These are phyloP conservation scores for Dipodomys merriami DNA, from an alignment of 2,113 vertebrate species.

Conservation along the genomic window DNA sequence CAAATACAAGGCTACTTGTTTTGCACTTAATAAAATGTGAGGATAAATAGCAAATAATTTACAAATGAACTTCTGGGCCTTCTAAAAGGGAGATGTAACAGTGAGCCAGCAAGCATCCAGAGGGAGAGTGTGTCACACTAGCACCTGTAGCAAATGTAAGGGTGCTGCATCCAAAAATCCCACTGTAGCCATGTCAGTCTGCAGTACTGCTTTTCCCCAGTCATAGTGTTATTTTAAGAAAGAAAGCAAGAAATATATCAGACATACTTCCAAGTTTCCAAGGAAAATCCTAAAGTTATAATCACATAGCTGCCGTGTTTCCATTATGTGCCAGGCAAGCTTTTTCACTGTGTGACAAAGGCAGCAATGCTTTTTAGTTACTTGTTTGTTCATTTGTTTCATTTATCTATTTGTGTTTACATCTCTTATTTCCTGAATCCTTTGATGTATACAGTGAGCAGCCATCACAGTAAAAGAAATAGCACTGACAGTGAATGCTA, in stretches of 20 bases:
- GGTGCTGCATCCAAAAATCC: neutral
- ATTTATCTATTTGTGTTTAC: conserved; percentile 45
- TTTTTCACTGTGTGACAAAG: conserved; percentile 7
- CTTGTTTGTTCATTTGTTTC: conserved; percentile 2
- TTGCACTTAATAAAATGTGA: conserved; percentile 24
- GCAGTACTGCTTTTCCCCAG: neutral
- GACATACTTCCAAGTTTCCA: conserved; percentile 1
- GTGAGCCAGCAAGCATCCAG: neutral
- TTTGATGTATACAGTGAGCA: conserved; percentile 28
- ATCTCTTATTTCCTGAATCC: conserved; percentile 43
- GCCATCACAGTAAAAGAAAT: conserved; percentile 33
- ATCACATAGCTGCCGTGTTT: conserved; percentile 47
- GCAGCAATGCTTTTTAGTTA: neutral
- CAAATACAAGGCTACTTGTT: conserved; percentile 11
- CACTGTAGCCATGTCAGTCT: neutral
- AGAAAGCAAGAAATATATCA: neutral
- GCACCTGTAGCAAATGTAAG: neutral
- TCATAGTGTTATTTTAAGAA: neutral
- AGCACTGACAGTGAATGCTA: conserved; percentile 8
- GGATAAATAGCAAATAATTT: conserved; percentile 53
- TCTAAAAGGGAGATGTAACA: neutral
- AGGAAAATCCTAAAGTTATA: conserved; percentile 51
- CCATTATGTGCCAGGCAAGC: neutral
- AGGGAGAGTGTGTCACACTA: neutral
- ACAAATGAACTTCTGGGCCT: neutral